Percentiles rank a stretch among this genome's conserved stretches.
phyloP scores from a whole-genome alignment of 2,888 invertebrate species.

The Eilema caniola region DNA sequence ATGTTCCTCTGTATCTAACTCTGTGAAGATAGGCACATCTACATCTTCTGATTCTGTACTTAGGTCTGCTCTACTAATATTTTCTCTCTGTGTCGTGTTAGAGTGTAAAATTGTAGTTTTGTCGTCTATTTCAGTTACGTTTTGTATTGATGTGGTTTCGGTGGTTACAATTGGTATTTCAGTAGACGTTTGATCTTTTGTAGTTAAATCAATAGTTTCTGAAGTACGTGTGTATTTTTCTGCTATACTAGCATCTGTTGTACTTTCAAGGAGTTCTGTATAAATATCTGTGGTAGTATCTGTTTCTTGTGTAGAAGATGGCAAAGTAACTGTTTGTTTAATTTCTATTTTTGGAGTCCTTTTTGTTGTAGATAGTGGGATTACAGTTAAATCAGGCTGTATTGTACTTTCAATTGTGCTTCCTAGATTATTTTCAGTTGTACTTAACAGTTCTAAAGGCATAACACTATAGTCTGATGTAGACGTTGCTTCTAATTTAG shows the following conservation, averaged over 20 bases:
- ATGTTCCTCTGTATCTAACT: constrained; percentile 70
- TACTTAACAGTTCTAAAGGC: constrained; percentile 78
- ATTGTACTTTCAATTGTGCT: constrained; percentile 73
- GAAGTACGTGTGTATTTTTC: constrained; percentile 38
- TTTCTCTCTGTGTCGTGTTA: constrained; percentile 25
- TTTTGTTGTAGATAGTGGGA: constrained; percentile 72
- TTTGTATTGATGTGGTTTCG: constrained; percentile 27
- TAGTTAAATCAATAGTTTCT: constrained; percentile 17
- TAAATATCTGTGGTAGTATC: constrained; percentile 48
- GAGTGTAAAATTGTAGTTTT: constrained; percentile 24
- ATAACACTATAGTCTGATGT: constrained; percentile 72
- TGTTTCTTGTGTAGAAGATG: constrained; percentile 58
- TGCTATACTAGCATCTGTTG: constrained; percentile 28
- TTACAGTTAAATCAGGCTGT: constrained; percentile 75
- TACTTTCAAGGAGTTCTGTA: constrained; percentile 45
- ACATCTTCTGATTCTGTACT: constrained; percentile 57
- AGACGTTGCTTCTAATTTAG: constrained; percentile 59
- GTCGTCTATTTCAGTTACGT: constrained; percentile 27
- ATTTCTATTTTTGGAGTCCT: constrained; percentile 63
- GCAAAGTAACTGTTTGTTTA: constrained; percentile 68
- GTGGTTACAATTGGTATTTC: constrained; percentile 20
- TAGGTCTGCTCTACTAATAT: constrained; percentile 37
- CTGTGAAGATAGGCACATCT: constrained; percentile 74
- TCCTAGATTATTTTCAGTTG: constrained; percentile 69
- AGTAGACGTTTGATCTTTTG: constrained; percentile 36